Percentiles rank a stretch among this genome's conserved stretches.
phyloP scores from a whole-genome alignment of 2,888 invertebrate genomes.

The Aphidoletes aphidimyza region DNA sequence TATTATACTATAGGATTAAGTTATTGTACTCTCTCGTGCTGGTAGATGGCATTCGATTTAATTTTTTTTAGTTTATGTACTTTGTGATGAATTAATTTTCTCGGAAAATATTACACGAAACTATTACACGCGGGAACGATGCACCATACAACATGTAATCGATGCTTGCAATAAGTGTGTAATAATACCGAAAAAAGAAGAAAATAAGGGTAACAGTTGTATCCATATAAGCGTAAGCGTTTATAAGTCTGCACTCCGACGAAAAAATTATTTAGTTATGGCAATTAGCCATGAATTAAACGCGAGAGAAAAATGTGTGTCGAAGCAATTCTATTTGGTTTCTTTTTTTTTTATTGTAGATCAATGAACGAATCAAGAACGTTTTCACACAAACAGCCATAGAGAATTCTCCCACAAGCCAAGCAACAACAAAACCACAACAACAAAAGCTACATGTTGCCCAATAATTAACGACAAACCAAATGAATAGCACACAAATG shows the following conservation, averaged over 20 bases:
- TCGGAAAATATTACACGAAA: no score
- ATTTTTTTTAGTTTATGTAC: no score
- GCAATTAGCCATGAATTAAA: slow-evolving; percentile 23
- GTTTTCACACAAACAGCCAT: not conserved
- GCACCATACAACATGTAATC: not conserved
- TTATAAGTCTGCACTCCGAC: not conserved
- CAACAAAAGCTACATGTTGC: not conserved
- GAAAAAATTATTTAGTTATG: not conserved
- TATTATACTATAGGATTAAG: no score
- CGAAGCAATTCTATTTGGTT: not conserved
- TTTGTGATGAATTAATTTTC: no score
- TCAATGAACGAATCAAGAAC: not conserved
- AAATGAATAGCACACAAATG: not conserved
- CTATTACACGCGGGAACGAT: no score
- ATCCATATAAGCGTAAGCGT: not conserved
- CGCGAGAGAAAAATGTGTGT: not conserved
- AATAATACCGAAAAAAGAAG: no score
- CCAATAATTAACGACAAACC: slow-evolving; percentile 35
- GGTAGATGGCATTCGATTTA: no score
- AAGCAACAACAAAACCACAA: not conserved
- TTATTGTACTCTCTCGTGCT: no score
- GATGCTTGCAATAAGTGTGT: not conserved
- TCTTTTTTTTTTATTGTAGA: not conserved
- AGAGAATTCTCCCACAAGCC: not conserved
- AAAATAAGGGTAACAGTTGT: no score